A percentile compares a stretch with the other conserved stretches of the same genome.
Evolutionary conservation across 2,113 vertebrate genomes (phyloP).

Genomic region (Hyla sarda): DNA sequence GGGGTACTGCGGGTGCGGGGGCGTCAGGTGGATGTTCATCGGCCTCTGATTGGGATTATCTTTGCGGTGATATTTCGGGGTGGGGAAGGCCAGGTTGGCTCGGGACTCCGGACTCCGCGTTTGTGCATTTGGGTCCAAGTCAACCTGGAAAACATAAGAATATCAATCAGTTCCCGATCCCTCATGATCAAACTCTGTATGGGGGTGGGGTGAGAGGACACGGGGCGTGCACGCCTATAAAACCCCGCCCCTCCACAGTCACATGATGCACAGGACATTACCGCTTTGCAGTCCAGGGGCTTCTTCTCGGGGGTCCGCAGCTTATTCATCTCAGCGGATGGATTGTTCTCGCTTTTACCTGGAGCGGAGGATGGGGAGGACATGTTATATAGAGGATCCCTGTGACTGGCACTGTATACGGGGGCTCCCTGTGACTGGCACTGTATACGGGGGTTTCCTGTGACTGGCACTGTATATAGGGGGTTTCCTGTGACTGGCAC

Average conservation of each 20-base stretch:
- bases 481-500: no score
- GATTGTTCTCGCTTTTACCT: slow-evolving; percentile 90
- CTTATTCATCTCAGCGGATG: slow-evolving; percentile 86
- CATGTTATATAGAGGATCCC: no score
- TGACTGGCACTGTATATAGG: no score
- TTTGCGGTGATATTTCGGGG: slow-evolving; percentile 88
- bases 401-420: background rate
- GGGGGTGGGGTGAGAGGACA: no score
- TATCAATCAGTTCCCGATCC: no score
- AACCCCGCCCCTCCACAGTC: background rate
- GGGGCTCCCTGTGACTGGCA: background rate
- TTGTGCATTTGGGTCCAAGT: slow-evolving; percentile 83
- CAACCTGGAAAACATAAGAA: slow-evolving; percentile 75
- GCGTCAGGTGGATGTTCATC: slow-evolving; percentile 87
- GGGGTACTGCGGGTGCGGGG: slow-evolving; percentile 84
- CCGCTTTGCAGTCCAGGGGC: slow-evolving; percentile 83
- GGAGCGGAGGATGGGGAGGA: slow-evolving; percentile 26
- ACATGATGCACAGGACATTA: slow-evolving; percentile 49
- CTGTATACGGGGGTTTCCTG: no score
- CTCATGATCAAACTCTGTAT: no score
- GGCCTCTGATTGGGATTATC: slow-evolving; percentile 87
- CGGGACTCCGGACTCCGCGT: slow-evolving; percentile 89
- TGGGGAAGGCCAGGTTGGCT: slow-evolving; percentile 78
- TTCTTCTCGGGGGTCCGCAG: slow-evolving; percentile 95
- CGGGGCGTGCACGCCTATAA: no score